Percentiles rank a stretch among this genome's conserved stretches.
phyloP scores from a whole-genome alignment of 2,113 vertebrate species.

The Ictalurus punctatus region DNA sequence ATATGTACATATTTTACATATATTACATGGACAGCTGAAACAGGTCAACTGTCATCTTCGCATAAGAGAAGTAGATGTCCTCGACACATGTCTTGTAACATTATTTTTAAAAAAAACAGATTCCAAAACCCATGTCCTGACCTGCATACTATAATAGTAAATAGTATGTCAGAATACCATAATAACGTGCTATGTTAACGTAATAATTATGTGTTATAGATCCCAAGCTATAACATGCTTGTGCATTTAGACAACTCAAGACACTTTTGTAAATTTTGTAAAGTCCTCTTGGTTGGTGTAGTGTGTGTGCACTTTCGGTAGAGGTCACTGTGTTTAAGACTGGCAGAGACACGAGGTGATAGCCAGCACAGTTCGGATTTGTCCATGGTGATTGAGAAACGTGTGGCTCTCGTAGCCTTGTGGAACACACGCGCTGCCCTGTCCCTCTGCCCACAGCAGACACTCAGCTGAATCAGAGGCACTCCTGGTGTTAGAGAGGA shows the following conservation, averaged over 20 bases:
- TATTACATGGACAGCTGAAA: constrained; percentile 66
- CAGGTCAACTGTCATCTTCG: neutral
- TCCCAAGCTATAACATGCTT: neutral
- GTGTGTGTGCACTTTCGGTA: constrained; percentile 31
- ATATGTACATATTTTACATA: constrained; percentile 77
- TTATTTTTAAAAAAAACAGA: neutral
- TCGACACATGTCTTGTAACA: neutral
- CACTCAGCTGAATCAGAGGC: constrained; percentile 60
- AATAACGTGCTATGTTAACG: neutral
- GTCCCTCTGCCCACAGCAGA: constrained; percentile 67
- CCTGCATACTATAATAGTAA: neutral
- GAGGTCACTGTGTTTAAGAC: constrained; percentile 49
- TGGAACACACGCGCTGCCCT: constrained; percentile 61
- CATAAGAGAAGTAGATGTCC: constrained; percentile 3
- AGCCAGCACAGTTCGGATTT: constrained; percentile 57
- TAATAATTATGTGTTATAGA: neutral
- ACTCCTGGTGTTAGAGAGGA: constrained; percentile 60
- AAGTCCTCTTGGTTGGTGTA: constrained; percentile 5
- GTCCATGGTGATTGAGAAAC: constrained; percentile 61
- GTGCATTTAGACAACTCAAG: neutral
- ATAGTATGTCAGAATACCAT: neutral
- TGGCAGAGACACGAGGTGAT: constrained; percentile 68
- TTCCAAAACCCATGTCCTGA: neutral
- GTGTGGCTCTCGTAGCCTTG: constrained; percentile 57
- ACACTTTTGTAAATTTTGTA: neutral